phyloP scores from a whole-genome alignment of 30 jellyfish, hydroid and myxozoan genomes.

The Sanderia malayensis region DNA sequence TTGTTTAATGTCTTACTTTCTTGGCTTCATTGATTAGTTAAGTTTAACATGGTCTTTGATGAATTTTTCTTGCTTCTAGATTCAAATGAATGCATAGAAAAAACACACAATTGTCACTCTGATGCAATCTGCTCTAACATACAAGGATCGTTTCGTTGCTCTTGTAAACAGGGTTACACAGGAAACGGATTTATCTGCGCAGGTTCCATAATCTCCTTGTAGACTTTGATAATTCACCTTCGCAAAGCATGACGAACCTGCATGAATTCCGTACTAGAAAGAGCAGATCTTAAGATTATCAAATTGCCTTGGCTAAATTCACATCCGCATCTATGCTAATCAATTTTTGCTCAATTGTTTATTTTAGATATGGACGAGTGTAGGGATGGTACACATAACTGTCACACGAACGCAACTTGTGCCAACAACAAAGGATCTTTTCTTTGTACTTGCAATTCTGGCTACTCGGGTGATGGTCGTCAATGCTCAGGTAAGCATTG shows the following conservation, averaged over 20 bases:
- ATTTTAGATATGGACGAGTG: slow-evolving; percentile 62
- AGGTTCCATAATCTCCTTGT: too few species aligned
- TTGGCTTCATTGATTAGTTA: too few species aligned
- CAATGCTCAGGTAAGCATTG: slow-evolving; percentile 43
- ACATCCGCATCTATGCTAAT: too few species aligned
- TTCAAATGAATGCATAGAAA: slow-evolving; percentile 42
- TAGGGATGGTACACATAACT: slow-evolving; percentile 16
- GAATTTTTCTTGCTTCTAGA: slow-evolving; percentile 13
- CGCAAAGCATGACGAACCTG: too few species aligned
- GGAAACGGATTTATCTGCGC: slow-evolving; percentile 37
- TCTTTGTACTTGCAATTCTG: slow-evolving; percentile 37
- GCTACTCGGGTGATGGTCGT: slow-evolving; percentile 48
- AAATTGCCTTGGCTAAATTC: too few species aligned
- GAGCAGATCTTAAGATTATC: too few species aligned
- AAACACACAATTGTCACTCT: slow-evolving; percentile 30
- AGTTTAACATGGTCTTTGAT: slow-evolving; percentile 26
- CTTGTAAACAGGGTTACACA: slow-evolving; percentile 33
- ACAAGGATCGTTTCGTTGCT: slow-evolving; percentile 21
- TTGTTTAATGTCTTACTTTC: too few species aligned
- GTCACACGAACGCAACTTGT: slow-evolving; percentile 46
- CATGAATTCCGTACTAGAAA: too few species aligned
- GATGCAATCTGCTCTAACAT: slow-evolving; percentile 31
- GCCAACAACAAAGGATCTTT: slow-evolving; percentile 51
- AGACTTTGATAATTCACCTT: too few species aligned
- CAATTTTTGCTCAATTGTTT: background rate